Percentiles rank a stretch among this genome's conserved stretches.
These are phyloP conservation scores for Xenentodon cancila DNA, from an alignment of 2,797 vertebrate species.

Conservation along the genomic window DNA sequence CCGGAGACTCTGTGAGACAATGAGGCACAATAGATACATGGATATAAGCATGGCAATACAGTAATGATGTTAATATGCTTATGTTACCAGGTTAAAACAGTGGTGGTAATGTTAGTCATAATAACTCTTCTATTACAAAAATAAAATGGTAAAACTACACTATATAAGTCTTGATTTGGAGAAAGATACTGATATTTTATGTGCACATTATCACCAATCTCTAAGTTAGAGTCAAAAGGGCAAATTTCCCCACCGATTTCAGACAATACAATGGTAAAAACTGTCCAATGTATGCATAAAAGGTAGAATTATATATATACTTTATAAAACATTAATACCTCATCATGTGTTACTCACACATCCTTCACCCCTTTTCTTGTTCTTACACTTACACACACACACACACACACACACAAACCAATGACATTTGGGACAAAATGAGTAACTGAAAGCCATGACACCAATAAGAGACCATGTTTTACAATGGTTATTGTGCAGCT, in stretches of 20 bases:
- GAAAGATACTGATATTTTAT: not conserved
- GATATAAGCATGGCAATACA: not conserved
- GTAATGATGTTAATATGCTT: not conserved
- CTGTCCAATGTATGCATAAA: conserved; percentile 8
- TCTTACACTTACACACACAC: conserved; percentile 22
- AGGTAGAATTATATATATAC: conserved; percentile 25
- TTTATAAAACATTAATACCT: conserved; percentile 40
- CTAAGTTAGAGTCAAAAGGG: conserved; percentile 6
- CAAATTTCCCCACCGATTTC: not conserved
- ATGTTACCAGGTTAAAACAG: not conserved
- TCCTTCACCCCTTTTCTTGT: conserved; percentile 9
- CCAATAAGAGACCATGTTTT: conserved; percentile 80
- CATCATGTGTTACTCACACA: conserved; percentile 31
- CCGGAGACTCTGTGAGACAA: not conserved
- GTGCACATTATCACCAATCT: conserved; percentile 14
- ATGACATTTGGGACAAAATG: conserved; percentile 81
- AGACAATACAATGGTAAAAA: not conserved
- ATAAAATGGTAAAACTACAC: not conserved
- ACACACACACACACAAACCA: conserved; percentile 45
- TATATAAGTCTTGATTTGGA: not conserved
- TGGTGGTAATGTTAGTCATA: not conserved
- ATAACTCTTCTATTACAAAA: not conserved
- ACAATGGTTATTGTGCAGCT: conserved; percentile 80
- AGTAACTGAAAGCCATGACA: conserved; percentile 84
- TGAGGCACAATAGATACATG: not conserved